phyloP scores from a whole-genome alignment of 2,797 vertebrate genomes.

The Limosa lapponica region DNA sequence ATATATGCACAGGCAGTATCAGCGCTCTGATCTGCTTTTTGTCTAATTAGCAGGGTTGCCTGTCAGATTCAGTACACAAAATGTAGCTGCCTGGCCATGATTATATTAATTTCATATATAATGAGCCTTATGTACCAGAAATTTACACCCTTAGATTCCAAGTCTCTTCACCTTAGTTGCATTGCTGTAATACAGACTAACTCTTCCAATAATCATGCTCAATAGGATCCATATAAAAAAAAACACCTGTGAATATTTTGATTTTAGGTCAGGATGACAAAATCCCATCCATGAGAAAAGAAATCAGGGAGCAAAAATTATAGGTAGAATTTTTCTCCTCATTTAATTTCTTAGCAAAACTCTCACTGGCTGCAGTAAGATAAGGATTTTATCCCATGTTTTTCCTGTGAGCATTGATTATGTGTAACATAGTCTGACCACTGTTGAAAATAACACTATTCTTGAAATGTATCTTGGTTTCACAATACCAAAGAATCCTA shows the following conservation, averaged over 20 bases:
- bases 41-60: neutral
- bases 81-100: neutral
- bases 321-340: neutral
- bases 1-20: neutral
- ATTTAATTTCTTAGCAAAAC: neutral
- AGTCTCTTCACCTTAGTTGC: neutral
- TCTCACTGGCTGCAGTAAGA: neutral
- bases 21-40: neutral
- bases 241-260: neutral
- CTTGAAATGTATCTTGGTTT: neutral
- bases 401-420: neutral
- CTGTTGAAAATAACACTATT: neutral
- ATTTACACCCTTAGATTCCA: neutral
- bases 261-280: neutral
- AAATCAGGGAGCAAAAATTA: neutral
- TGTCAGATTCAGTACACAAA: neutral
- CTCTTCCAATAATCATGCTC: neutral
- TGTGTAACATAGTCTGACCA: neutral
- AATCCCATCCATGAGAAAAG: neutral
- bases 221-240: neutral
- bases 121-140: neutral
- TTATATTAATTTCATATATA: neutral
- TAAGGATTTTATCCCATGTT: neutral
- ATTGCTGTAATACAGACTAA: neutral
- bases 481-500: neutral